These are phyloP conservation scores for Myotis myotis DNA, from an alignment of 2,797 vertebrate genomes.

Conservation along the genomic window DNA sequence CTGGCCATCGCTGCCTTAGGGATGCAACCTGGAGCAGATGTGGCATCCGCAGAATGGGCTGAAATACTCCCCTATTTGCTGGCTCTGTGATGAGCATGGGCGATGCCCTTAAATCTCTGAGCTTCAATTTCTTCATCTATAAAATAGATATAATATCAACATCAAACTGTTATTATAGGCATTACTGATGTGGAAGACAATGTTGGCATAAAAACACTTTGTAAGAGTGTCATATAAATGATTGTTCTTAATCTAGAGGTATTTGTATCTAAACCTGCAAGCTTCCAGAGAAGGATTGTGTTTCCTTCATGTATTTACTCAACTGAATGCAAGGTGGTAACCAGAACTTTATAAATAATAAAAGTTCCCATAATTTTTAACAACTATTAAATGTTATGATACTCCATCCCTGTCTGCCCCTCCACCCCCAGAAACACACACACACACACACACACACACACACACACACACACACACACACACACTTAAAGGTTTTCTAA, in stretches of 20 bases:
- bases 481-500: background rate
- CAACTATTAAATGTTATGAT: background rate
- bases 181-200: background rate
- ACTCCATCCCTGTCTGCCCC: too few species aligned
- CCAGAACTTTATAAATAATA: background rate
- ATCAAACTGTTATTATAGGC: background rate
- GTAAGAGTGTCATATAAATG: background rate
- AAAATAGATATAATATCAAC: background rate
- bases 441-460: too few species aligned
- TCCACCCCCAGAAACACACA: too few species aligned
- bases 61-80: background rate
- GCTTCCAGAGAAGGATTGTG: background rate
- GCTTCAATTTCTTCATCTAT: background rate
- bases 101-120: background rate
- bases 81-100: background rate
- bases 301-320: background rate
- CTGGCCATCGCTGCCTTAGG: background rate
- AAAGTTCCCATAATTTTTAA: background rate
- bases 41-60: background rate
- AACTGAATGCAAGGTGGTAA: background rate
- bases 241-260: background rate
- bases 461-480: too few species aligned
- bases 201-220: background rate
- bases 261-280: background rate
- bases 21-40: too few species aligned